Evolutionary conservation across 23 tunicate genomes (phyloP), one percentile per base, ranked within the genome.

Genomic region (Aplidium turbinatum): DNA sequence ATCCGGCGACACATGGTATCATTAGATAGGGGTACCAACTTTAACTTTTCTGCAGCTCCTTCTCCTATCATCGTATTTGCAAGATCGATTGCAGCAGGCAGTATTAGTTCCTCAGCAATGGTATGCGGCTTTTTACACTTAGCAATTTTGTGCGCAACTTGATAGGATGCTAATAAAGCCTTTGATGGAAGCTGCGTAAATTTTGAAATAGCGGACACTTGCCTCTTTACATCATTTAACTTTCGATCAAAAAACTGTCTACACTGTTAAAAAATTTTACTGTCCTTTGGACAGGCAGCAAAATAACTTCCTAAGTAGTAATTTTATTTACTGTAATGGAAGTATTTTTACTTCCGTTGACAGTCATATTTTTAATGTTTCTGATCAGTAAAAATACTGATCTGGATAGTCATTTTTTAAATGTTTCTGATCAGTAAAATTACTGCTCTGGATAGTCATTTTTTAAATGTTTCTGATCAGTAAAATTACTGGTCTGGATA

Each of bases 31-130:
- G 63, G 77, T 50, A 71, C 77, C 61, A 71, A 48, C 35, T 25
- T 71, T 71, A 71, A 71, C 61, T 71, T 48, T 71, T 71, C 21
- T 18, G 77, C 77, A 50, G 77, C 77, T 71, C 20, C 77, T 28
- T 25, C 61, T 67, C 57, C 73, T 71, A 71, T 71, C 77, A 71
- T 71, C 63, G 77, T 71, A 71, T 19, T 71, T 71, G 35, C 77
- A 71, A 71, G 63, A 71, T 71, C 77, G 77, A 71, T 28, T 71
- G 77, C 77, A 50, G 77, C 77, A 5, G 63, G 77, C 63, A 63
- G 69, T 46, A 78, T 78, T 33, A 64, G 75, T 66, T 78, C 63
- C 64, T 78, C 83, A 50, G 73, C 83, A 55, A 80, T 72, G 56
- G 69, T 80, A 70, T 71, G 79, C 55, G 78, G 69, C 57, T 71